Base-by-base conservation (phyloP, 2,113 vertebrate genomes). In the Corynorhinus townsendii region DNA sequence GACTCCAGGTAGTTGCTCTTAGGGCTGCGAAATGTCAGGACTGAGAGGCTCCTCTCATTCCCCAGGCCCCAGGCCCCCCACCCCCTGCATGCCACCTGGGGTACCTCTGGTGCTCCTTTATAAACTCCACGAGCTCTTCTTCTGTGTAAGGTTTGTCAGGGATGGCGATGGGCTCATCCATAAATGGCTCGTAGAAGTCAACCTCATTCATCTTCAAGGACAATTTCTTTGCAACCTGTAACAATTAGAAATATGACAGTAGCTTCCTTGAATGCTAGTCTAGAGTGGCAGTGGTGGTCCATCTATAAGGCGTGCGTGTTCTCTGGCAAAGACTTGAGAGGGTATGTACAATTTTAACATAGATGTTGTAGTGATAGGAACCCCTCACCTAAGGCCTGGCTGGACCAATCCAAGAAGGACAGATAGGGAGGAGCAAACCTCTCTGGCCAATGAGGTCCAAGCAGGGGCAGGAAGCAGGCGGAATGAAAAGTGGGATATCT, bases 101-200 rank as follows among this genome's bases (percentile, higher is more conserved):
- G 0, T 98, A 99, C 99, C 99, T 99, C 96, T 98, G 99, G 96
- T 99, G 99, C 30, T 99, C 98, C 71, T 93, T 99, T 89, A 99
- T 99, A 96, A 99, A 99, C 38, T 99, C 98, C 96, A 99, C 99
- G 38, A 99, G 97, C 59, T 99, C 99, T 93, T 99, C 99, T 94
- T 99, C 99, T 0, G 99, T 98, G 95, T 99, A 98, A 45, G 99
- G 99, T 66, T 99, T 99, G 62, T 99, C 98, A 0, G 99, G 99
- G 96, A 99, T 98, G 93, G 98, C 98, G 81, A 99, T 96, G 1
- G 99, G 99, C 43, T 99, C 99, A 14, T 99, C 99, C 99, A 99
- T 99, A 97, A 99, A 99, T 0, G 99, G 99, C 96, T 99, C 99
- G 2, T 99, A 99, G 98, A 99, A 99, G 96, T 99, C 99, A n/a